phyloP scores from a whole-genome alignment of 2,888 invertebrate species.

The Ochropleura leucogaster region DNA sequence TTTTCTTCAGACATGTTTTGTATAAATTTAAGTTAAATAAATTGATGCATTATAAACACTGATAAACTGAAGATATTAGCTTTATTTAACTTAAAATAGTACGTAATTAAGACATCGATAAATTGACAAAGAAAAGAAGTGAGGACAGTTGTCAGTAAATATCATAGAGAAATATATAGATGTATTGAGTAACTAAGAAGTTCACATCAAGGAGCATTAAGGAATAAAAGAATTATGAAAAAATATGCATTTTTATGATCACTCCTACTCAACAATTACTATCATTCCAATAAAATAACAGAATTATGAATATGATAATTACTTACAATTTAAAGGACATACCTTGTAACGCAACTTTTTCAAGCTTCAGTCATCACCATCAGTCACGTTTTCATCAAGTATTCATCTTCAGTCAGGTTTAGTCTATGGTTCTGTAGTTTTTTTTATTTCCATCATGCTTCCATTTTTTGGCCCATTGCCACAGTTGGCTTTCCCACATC shows the following conservation, averaged over 20 bases:
- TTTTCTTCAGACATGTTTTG: no score
- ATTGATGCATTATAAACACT: no score
- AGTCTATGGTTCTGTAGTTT: not conserved
- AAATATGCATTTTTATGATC: not conserved
- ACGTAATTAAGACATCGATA: no score
- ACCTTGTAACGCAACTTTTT: slow-evolving; percentile 2
- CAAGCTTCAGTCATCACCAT: not conserved
- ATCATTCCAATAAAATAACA: not conserved
- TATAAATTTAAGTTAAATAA: no score
- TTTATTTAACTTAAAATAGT: no score
- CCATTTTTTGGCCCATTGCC: slow-evolving; percentile 17
- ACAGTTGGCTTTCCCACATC: not conserved
- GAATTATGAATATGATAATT: not conserved
- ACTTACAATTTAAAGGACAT: not conserved
- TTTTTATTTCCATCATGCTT: not conserved
- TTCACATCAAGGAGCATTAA: no score
- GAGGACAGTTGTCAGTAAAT: no score
- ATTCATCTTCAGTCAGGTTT: not conserved
- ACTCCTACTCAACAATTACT: not conserved
- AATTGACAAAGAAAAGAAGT: no score
- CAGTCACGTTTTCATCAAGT: no score
- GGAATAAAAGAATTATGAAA: not conserved
- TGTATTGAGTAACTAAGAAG: no score
- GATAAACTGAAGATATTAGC: no score
- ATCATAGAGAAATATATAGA: no score